Evolutionary conservation across 1,140 invertebrate species (phyloP), one percentile per base, ranked within the genome.

Genomic region (Caenorhabditis brenneri): DNA sequence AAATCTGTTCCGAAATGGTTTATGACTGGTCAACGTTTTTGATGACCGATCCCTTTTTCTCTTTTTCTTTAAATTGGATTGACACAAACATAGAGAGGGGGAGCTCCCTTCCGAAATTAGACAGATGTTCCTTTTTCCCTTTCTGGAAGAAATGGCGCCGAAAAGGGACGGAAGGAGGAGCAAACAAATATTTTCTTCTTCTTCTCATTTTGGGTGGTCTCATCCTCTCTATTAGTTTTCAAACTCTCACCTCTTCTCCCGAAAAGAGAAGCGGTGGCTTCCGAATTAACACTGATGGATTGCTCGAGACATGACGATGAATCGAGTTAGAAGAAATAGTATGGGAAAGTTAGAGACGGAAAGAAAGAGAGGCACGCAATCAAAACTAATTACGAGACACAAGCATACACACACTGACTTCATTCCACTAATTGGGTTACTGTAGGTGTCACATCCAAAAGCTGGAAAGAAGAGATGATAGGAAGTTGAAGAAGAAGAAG

Each of bases 281-380:
- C 53, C 53, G 60, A 74, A 83, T 74, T 74, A 83, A 83, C 74
- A 83, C 81, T 65, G 81, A 83, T 74, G 81, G 22, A 74, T 46
- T 74, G 81, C 19, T 36, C 31, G 36, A 74, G 81, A 48, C 81
- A 31, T 22, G 60, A 36, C 36, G 55, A 78, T 27, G 80, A 81
- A 81, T 60, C 55, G 51, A 81, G 80, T 81, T 81, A 81, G 27
- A 39, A 81, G 29, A 42, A 27, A 42, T 27, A 33, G 24, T 15
- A 24, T 15, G 78, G 27, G 42, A 31, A 4, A 48, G 16, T 29
- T 10, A 49, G 78, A 53, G 78, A 79, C 10, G 48, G 60, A 33
- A 5, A 69, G 31, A 36, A 19, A 69, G 16, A 15, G 60, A 6
- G 31, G 69, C 69, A n/a, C 65, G 36, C 36, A 42, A 74, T 74